Conservation (phyloP, 2,797 vertebrate genomes). For the Diceros bicornis region DNA sequence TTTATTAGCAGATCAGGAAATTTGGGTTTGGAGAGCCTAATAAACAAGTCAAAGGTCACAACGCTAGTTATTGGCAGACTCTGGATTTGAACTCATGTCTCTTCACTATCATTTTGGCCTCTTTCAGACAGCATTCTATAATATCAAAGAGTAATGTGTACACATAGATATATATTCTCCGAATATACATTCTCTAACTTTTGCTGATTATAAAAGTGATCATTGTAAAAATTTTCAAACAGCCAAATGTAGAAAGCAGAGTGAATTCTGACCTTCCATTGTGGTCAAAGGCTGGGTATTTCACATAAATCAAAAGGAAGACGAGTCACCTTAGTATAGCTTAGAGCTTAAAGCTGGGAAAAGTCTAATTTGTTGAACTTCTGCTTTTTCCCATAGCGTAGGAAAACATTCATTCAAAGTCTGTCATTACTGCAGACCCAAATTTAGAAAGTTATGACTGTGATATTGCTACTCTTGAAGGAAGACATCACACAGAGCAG, state of each 20-base stretch:
- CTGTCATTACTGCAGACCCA: slow-evolving; percentile 80
- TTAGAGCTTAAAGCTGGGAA: slow-evolving; percentile 61
- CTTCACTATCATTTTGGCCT: slow-evolving; percentile 19
- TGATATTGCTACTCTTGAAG: slow-evolving; percentile 77
- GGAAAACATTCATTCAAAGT: slow-evolving; percentile 78
- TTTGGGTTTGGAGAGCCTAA: slow-evolving; percentile 19
- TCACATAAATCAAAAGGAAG: slow-evolving; percentile 33
- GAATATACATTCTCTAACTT: neutral
- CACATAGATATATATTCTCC: neutral
- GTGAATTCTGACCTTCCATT: slow-evolving; percentile 39
- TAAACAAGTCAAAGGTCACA: slow-evolving; percentile 41
- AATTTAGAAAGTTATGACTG: slow-evolving; percentile 82
- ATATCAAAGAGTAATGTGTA: neutral
- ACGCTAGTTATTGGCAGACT: neutral
- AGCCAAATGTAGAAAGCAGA: slow-evolving; percentile 1
- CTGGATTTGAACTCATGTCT: slow-evolving; percentile 43
- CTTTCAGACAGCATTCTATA: neutral
- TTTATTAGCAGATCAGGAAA: slow-evolving; percentile 36
- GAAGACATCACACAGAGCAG: slow-evolving; percentile 79
- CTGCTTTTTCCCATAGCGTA: slow-evolving; percentile 60
- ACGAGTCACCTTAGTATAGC: neutral
- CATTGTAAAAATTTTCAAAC: slow-evolving; percentile 44
- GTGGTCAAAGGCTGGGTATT: slow-evolving; percentile 37
- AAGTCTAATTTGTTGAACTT: slow-evolving; percentile 74
- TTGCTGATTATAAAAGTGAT: slow-evolving; percentile 34